phyloP scores from a whole-genome alignment of 2,797 vertebrate genomes.

The Malurus splendens region DNA sequence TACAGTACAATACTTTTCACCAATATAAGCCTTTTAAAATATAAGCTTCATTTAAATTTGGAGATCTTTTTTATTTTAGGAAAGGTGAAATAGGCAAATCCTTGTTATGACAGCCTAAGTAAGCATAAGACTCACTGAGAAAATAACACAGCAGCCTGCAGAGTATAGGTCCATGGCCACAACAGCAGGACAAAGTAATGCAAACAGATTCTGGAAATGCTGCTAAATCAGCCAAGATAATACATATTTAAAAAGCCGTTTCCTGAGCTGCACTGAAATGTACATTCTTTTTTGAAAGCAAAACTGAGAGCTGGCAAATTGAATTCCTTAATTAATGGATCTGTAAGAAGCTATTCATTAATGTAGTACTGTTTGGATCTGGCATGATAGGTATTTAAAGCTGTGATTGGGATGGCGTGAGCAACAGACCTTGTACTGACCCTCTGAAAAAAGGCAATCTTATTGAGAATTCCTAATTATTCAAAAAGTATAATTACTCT shows the following conservation, averaged over 20 bases:
- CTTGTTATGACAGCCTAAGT: not conserved
- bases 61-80: not conserved
- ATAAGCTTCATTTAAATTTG: not conserved
- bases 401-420: not conserved
- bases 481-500: not conserved
- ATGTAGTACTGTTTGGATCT: not conserved
- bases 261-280: not conserved
- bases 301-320: not conserved
- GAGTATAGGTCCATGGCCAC: not conserved
- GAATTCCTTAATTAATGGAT: not conserved
- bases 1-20: not conserved
- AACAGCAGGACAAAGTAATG: not conserved
- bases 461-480: not conserved
- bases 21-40: not conserved
- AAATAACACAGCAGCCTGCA: not conserved
- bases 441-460: not conserved
- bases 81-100: not conserved
- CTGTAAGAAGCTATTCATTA: not conserved
- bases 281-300: not conserved
- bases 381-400: not conserved
- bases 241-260: rapidly evolving
- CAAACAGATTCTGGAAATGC: not conserved
- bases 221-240: not conserved
- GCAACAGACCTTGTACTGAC: not conserved
- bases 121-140: not conserved